A percentile compares a stretch with the other conserved stretches of the same genome.
Conservation (phyloP, 1,140 invertebrate genomes). For the Stegodyphus mimosarum region DNA sequence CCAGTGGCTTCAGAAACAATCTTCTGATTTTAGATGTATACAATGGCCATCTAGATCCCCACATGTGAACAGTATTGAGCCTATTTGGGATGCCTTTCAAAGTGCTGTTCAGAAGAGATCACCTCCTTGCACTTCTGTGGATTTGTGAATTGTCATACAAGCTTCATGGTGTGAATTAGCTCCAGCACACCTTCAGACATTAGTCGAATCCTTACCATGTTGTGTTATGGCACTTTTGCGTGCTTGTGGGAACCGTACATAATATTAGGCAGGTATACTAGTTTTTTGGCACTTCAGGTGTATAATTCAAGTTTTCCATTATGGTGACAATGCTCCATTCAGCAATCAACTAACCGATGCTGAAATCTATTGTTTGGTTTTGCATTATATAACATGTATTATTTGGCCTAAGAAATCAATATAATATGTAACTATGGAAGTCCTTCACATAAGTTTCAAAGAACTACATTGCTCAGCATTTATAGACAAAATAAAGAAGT, state of each 20-base stretch:
- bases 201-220: neutral
- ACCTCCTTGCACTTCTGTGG: neutral
- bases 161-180: too few relatives aligned
- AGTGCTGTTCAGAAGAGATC: conserved; percentile 3
- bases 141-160: neutral
- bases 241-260: neutral
- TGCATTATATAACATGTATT: too few relatives aligned
- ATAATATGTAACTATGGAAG: too few relatives aligned
- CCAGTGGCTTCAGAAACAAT: neutral
- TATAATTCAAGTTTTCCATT: too few relatives aligned
- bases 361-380: too few relatives aligned
- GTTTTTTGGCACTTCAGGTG: neutral
- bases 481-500: too few relatives aligned
- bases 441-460: too few relatives aligned
- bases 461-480: too few relatives aligned
- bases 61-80: conserved; percentile 1
- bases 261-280: neutral
- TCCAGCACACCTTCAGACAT: too few relatives aligned
- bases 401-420: too few relatives aligned
- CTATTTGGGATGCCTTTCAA: conserved; percentile 4
- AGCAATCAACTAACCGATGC: too few relatives aligned
- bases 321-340: too few relatives aligned
- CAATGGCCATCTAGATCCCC: neutral
- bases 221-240: neutral
- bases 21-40: neutral